Conservation (phyloP, 37 sponge, comb jelly and placozoan species). For the Ianthella basta region DNA sequence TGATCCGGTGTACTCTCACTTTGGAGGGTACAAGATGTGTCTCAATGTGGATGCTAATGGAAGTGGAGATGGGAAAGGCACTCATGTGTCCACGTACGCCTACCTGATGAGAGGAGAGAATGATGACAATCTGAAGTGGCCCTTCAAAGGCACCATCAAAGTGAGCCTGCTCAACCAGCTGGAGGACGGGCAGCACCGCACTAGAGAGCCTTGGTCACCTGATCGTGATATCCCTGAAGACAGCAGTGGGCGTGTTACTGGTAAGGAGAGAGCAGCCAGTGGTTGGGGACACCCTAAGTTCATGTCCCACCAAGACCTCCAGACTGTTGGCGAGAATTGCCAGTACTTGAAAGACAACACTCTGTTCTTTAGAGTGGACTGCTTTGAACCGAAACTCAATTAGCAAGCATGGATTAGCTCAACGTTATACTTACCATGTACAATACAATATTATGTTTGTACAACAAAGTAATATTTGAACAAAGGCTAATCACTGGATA, state of each 20-base stretch:
- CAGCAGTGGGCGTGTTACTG: slow-evolving; percentile 22
- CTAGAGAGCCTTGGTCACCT: neutral
- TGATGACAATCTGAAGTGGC: slow-evolving; percentile 45
- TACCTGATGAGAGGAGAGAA: slow-evolving; percentile 36
- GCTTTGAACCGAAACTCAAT: neutral
- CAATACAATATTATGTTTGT: too few species aligned
- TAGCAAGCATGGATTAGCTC: too few species aligned
- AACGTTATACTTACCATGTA: too few species aligned
- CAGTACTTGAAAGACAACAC: slow-evolving; percentile 3
- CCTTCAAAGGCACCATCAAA: slow-evolving; percentile 21
- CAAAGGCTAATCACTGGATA: too few species aligned
- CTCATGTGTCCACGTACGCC: slow-evolving; percentile 47
- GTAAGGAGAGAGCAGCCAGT: neutral
- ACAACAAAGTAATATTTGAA: too few species aligned
- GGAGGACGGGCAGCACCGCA: neutral
- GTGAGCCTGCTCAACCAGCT: slow-evolving; percentile 21
- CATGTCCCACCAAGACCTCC: neutral
- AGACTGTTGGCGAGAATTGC: neutral
- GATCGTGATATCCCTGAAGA: neutral
- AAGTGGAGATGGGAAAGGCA: slow-evolving; percentile 40
- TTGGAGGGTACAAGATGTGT: slow-evolving; percentile 50
- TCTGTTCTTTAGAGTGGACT: neutral
- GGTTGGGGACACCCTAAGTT: slow-evolving; percentile 15
- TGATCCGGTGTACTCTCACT: slow-evolving; percentile 37
- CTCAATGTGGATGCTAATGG: slow-evolving; percentile 55